phyloP scores from a whole-genome alignment of 2,888 invertebrate genomes.

The Epinotia ramella region DNA sequence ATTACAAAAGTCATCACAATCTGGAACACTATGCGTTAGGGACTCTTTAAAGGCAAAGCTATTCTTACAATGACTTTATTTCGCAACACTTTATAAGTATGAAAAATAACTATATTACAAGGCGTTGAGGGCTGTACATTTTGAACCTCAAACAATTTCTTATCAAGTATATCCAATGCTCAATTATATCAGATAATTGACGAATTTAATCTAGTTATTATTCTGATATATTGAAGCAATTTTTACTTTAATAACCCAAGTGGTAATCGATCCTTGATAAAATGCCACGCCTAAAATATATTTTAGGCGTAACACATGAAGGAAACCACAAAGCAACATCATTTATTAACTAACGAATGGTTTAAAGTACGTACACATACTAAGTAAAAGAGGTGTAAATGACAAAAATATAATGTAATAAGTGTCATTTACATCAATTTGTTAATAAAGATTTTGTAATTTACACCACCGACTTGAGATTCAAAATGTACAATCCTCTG shows the following conservation, averaged over 20 bases:
- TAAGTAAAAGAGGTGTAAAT: background rate
- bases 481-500: conserved; percentile 21
- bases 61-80: conserved; percentile 44
- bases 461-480: background rate
- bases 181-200: background rate
- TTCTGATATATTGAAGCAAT: background rate
- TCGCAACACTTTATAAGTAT: conserved; percentile 45
- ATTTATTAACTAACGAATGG: background rate
- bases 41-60: conserved; percentile 58
- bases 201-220: background rate
- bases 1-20: conserved; percentile 58
- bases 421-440: background rate
- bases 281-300: background rate
- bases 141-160: conserved; percentile 2
- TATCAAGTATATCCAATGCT: background rate
- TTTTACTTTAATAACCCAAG: background rate
- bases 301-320: background rate
- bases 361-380: background rate
- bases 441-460: too few relatives aligned
- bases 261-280: too few relatives aligned
- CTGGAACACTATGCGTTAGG: conserved; percentile 58
- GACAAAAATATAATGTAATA: background rate
- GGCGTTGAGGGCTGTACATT: conserved; percentile 23
- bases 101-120: conserved; percentile 45
- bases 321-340: background rate